Base-by-base conservation (phyloP, 1,140 invertebrate species). In the Aphelinus certus region DNA sequence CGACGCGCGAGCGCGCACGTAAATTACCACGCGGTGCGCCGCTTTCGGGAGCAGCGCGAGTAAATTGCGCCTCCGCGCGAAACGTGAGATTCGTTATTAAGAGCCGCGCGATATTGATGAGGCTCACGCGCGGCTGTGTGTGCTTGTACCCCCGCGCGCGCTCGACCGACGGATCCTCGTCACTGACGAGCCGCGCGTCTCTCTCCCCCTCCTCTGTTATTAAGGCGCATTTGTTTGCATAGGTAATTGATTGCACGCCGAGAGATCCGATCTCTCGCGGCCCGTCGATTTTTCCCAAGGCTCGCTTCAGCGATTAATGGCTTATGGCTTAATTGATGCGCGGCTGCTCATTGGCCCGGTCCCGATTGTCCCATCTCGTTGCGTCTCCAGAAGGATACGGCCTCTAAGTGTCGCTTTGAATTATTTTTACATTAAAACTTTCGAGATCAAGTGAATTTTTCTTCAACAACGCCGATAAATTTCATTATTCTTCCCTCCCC, bases 141-240 rank as follows among this genome's bases (percentile, higher is more conserved):
- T 43, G 58, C 7, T 26, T 42, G 1, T 58, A 26, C 26, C 26
- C 26, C 26, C 26, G 26, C 26, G 26, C 26, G 26, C 26, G 26
- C 26, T 26, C 26, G 26, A 26, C 26, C 58, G 42, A 7, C 45
- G 2, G 5, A 60, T 6, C 58, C 1, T 48, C 45, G 62, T 62
- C 6, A 62, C 9, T 4, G 3, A 3, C 9, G 53, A 45, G 3
- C 26, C 26, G 26, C 26, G 26, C 26, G 26, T 26, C 26, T 26
- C 26, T 26, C 26, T 26, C 26, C 26, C 26, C 26, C 26, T 26
- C 26, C 26, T 26, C 6, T 67, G 7, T 56, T 56, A 56, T 55
- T 56, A 56, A 57, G 45, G 9, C 26, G 26, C 51, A 70, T 61
- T 70, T 49, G 57, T 70, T 70, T 60, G 67, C 46, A 49, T 49